Evolutionary conservation across 2,797 vertebrate genomes (phyloP).

Genomic region (Urophycis tenuis): DNA sequence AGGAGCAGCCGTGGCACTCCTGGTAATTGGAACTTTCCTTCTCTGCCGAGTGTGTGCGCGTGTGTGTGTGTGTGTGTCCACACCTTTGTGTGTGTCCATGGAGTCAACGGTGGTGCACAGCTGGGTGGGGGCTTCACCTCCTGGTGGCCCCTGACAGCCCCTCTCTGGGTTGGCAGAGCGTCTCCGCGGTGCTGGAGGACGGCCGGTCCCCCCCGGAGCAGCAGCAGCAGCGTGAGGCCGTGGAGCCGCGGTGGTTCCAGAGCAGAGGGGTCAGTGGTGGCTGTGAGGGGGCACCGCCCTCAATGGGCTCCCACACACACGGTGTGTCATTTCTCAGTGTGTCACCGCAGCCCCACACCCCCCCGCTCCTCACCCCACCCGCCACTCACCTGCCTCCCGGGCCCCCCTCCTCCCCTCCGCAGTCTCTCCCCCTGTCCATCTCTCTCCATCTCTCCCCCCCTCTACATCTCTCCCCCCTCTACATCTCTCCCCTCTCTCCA

Average conservation of each 20-base stretch:
- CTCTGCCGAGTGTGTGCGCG: slow-evolving; percentile 20
- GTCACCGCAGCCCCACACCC: not conserved
- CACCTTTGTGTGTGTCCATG: not conserved
- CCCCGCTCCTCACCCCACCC: too few relatives aligned
- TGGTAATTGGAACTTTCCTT: not conserved
- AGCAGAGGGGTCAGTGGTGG: not conserved
- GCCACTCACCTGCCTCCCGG: too few relatives aligned
- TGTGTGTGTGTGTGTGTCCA: slow-evolving; percentile 7
- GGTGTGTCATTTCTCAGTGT: not conserved
- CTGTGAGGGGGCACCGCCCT: not conserved
- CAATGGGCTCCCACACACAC: not conserved
- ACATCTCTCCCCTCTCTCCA: too few relatives aligned
- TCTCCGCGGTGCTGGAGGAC: too few relatives aligned
- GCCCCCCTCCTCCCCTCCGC: too few relatives aligned
- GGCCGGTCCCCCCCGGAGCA: too few relatives aligned
- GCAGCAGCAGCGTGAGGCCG: not conserved
- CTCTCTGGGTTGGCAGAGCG: not conserved
- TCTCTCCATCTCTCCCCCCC: not conserved
- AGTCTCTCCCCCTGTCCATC: not conserved
- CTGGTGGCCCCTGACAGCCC: not conserved
- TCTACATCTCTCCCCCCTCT: too few relatives aligned
- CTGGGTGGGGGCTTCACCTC: not conserved
- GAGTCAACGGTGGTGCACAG: not conserved
- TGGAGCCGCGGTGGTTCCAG: not conserved
- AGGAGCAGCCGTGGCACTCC: not conserved